Evolutionary conservation across 2,113 vertebrate species (phyloP), one percentile per base, ranked within the genome.

Genomic region (Phaetusa simplex): DNA sequence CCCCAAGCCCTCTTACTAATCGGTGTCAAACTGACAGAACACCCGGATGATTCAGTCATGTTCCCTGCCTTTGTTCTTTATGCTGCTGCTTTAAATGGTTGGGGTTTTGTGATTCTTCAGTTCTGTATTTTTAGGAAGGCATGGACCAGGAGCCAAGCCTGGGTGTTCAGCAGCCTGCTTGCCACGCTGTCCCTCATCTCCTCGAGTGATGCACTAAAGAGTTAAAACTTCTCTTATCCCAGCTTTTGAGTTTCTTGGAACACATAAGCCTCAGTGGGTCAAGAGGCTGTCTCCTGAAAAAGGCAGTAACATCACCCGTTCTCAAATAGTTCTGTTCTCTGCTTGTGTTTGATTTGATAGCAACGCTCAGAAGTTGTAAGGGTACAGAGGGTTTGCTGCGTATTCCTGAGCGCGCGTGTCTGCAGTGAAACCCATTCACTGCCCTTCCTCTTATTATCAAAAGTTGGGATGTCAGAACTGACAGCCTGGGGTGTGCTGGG

Each of bases 381-480:
- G 55, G 84, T 64, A 3, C 32, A 18, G 62, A 66, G 55, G 55
- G 20, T 69, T 55, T 92, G 72, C 80, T 86, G 88, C 29, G 86
- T 59, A n/a, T 85, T 72, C 53, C 77, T 47, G 29, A 59, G 76
- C 11, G 8, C 2, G 0, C 71, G 78, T 88, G 91, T 87, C 89
- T 80, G 66, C 53, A 13, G 3, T 56, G 73, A 89, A 95, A 71
- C 12, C 47, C 58, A 24, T 78, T 82, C 47, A 34, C 79, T 92
- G 88, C 83, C 79, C 73, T 90, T 83, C 80, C 88, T 76, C 86
- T 71, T 67, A 1, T 72, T 90, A 78, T 18, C 52, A 91, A 29
- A 85, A 81, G 70, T 38, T 74, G 65, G 76, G 56, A 93, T 95
- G 92, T 93, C 91, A 93, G 93, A 89, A 15, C 64, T 95, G 91